Percentiles rank a stretch among this genome's conserved stretches.
Evolutionary conservation across 2,888 invertebrate species (phyloP).

Genomic region (Seira musarum): DNA sequence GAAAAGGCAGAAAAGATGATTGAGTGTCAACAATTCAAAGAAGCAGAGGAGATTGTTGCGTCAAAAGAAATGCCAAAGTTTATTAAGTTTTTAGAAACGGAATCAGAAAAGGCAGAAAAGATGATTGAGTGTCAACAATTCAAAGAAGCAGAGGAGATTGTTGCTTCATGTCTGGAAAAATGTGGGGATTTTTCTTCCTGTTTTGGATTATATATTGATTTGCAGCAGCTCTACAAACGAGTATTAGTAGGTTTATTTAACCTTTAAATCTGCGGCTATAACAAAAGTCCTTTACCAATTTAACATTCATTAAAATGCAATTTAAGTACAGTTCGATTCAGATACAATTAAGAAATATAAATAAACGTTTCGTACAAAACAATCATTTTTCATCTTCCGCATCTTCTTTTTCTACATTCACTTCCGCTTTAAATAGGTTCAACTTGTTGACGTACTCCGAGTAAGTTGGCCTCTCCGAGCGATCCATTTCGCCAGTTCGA

Average conservation of each 20-base stretch:
- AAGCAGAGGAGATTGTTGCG: conserved; percentile 47
- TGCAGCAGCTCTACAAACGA: conserved; percentile 61
- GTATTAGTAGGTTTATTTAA: conserved; percentile 61
- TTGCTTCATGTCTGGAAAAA: conserved; percentile 42
- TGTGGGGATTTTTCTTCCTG: conserved; percentile 52
- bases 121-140: conserved; percentile 32
- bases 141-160: conserved; percentile 50
- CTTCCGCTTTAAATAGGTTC: too few species aligned
- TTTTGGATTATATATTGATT: conserved; percentile 50
- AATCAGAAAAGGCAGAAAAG: conserved; percentile 43
- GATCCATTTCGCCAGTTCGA: too few species aligned
- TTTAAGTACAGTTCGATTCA: too few species aligned
- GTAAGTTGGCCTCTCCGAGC: too few species aligned
- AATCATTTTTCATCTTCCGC: too few species aligned
- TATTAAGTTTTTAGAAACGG: conserved; percentile 25
- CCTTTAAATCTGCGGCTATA: too few species aligned
- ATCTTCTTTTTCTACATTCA: too few species aligned
- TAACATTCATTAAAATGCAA: too few species aligned
- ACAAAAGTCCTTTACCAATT: too few species aligned
- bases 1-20: conserved; percentile 49
- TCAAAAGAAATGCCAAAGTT: conserved; percentile 18
- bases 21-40: conserved; percentile 27
- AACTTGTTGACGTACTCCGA: too few species aligned
- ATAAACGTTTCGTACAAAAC: too few species aligned
- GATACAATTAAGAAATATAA: too few species aligned